These are phyloP conservation scores for Scatophagus argus DNA, from an alignment of 2,113 vertebrate genomes.

Conservation along the genomic window DNA sequence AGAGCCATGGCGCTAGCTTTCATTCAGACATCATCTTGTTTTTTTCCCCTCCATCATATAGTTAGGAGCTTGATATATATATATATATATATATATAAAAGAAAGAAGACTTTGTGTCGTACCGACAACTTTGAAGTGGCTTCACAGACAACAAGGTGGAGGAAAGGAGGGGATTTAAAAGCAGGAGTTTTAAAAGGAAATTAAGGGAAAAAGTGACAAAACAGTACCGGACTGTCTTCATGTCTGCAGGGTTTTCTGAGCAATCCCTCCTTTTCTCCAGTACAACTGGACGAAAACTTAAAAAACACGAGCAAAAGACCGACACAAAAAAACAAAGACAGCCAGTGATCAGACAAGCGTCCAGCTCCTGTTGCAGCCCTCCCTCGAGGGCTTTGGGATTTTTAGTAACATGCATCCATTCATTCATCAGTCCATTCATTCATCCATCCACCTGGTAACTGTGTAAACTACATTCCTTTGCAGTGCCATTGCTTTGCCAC, in stretches of 20 bases:
- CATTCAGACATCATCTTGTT: conserved; percentile 38
- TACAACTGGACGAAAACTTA: conserved; percentile 65
- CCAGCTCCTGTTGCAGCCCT: conserved; percentile 64
- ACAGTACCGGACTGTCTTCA: conserved; percentile 87
- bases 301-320: conserved; percentile 54
- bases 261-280: conserved; percentile 73
- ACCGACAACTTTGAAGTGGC: conserved; percentile 78
- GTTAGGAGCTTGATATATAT: conserved; percentile 30
- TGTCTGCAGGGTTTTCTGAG: conserved; percentile 65
- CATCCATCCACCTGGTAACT: conserved; percentile 52
- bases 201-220: conserved; percentile 61
- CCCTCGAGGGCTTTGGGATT: conserved; percentile 34
- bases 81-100: conserved; percentile 8
- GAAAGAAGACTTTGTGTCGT: conserved; percentile 67
- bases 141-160: conserved; percentile 59
- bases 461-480: conserved; percentile 80
- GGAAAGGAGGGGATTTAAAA: conserved; percentile 57
- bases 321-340: conserved; percentile 37
- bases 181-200: conserved; percentile 47
- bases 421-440: conserved; percentile 45
- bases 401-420: conserved; percentile 56
- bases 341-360: conserved; percentile 74
- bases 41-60: conserved; percentile 3
- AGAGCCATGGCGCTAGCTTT: conserved; percentile 16
- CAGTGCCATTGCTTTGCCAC: conserved; percentile 70